These are phyloP conservation scores for Eupithecia subfuscata DNA, from an alignment of 2,888 invertebrate genomes.

Conservation along the genomic window DNA sequence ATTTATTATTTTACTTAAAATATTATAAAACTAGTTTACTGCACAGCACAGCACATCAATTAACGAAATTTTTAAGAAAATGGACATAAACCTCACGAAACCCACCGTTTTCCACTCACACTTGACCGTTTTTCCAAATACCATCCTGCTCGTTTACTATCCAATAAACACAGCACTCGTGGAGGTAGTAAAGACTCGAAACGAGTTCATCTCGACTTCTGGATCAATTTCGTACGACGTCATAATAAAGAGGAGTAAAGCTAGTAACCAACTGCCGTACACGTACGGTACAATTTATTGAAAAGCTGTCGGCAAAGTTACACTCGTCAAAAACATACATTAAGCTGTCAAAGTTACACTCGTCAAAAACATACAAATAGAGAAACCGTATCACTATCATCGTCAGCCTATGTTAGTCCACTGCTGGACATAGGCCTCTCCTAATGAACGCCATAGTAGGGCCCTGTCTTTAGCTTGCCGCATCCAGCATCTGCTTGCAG, in stretches of 20 bases:
- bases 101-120: neutral
- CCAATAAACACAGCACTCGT: constrained; percentile 8
- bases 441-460: too few species aligned
- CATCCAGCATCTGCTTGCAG: too few species aligned
- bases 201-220: constrained; percentile 11
- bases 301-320: neutral
- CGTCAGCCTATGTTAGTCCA: too few species aligned
- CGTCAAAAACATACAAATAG: too few species aligned
- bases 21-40: too few species aligned
- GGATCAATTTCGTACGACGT: constrained; percentile 9
- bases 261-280: neutral
- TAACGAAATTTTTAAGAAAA: neutral
- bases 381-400: too few species aligned
- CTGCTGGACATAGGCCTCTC: too few species aligned
- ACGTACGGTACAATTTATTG: neutral
- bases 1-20: too few species aligned
- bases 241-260: constrained; percentile 5
- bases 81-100: neutral
- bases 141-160: neutral
- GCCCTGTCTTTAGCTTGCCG: too few species aligned
- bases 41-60: neutral
- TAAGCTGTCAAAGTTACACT: too few species aligned
- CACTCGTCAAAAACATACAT: neutral
- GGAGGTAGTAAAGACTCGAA: constrained; percentile 1
- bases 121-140: neutral